Evolutionary conservation across 2,797 vertebrate species (phyloP), one percentile per base, ranked within the genome.

Genomic region (Sebastes trivittatus): DNA sequence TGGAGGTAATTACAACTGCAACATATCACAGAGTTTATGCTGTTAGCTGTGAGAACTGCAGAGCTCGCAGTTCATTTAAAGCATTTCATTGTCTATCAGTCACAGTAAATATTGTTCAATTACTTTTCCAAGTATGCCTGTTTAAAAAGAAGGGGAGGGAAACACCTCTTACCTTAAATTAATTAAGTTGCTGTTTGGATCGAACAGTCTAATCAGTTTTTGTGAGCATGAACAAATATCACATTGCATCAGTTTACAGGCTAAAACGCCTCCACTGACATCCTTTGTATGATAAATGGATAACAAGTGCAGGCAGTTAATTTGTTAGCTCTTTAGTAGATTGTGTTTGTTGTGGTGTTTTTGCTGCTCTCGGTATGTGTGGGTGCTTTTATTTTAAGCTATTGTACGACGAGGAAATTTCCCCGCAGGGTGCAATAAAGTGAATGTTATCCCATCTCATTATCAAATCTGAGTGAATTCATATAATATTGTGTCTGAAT

Each of bases 1-100:
- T 84, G 6, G 25, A 59, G 65, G 72, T 86, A 88, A 91, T 91
- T 91, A 90, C 73, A 72, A 34, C 54, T 67, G 84, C 74, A 78
- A 80, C 9, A 71, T 71, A 73, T 76, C 67, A 74, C 54, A 61
- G 38, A 29, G 67, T 77, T 84, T 73, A 78, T 72, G 83, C 77
- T 72, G 54, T 78, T 74, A 62, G 78, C 85, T 34, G 16, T 13
- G 60, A 80, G 70, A 78, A 64, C 10, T 66, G 68, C 59, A 38
- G 42, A 56, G 74, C 58, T 52, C n/a, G 30, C 64, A 63, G 30
- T 61, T 80, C n/a, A 71, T 78, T 52, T 61, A 59, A 11, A 69
- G 32, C 25, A 11, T 87, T 67, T 60, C 7, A 67, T 22, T 60
- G 54, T 80, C 29, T 77, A 42, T 42, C 55, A 16, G 11, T 59